Evolutionary conservation across 2,888 invertebrate species (phyloP), one percentile per base, ranked within the genome.

Genomic region (Mimachlamys varia): DNA sequence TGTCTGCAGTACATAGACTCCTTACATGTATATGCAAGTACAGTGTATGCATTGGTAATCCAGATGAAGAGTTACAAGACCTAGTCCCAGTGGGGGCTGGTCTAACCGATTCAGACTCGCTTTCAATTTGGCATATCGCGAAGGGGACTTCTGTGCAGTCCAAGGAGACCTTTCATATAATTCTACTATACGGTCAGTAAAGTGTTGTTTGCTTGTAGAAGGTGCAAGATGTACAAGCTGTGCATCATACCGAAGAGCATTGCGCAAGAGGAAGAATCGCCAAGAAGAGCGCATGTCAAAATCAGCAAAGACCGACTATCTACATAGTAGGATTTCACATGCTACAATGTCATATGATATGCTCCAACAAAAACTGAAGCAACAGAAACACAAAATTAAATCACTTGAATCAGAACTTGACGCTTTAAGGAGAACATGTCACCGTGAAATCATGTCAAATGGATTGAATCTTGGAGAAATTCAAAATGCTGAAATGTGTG

Each of bases 361-460:
- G 90, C 33, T 19, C 89, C 27, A 44, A 76, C 19, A 92, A 92
- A 50, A 44, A 7, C 3, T 92, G 0, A 19, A 53, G 15, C 62
- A 92, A 87, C 92, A 92, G 58, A 92, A 90, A n/a, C 33, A 76
- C 33, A 58, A 90, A 55, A 92, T 92, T n/a, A 90, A 89, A n/a
- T 37, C 17, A n/a, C 55, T 91, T 44, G 89, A 91, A 50, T 7
- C 88, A 1, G 88, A 89, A 53, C 22, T 90, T 15, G n/a, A 49
- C 15, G 90, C 89, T 58, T 22, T 90, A 53, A 89, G 62, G 87
- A 50, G 91, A 58, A 22, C 90, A 19, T 58, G 49, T 19, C 37
- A 90, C n/a, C 33, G 55, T 22, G 53, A 87, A 27, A 90, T 90
- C 13, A 33, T 17, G 15, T 15, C 19, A 15, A 87, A 87, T 38